Base-by-base conservation (phyloP, 2,888 invertebrate genomes). In the Oegoconia quadripuncta region DNA sequence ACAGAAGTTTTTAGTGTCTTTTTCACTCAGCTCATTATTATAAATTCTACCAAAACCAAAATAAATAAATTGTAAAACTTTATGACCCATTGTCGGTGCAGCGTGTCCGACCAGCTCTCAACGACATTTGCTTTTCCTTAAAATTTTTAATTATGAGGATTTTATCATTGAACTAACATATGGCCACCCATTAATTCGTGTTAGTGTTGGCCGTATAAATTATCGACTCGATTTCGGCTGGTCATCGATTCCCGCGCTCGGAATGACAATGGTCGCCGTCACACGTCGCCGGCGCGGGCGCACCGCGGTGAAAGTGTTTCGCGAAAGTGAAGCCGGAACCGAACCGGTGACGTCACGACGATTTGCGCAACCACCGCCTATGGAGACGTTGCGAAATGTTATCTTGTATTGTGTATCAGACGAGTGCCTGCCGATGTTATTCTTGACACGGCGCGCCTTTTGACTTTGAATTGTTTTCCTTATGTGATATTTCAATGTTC, bases 251-350 rank as follows among this genome's bases (percentile, higher is more conserved):
- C 42, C 56, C 54, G 54, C 60, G 54, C 43, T 39, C 41, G 39
- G 68, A 71, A 69, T 74, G 59, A 68, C 72, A 74, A 74, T 68
- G 63, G 52, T 20, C 12, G 8, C 35, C 11, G 34, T 20, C 44
- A 41, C 43, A 43, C 60, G 53, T 46, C 53, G 63, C 56, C 65
- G 65, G 69, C 61, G 53, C 52, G 50, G 17, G 37, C 34, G 46
- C 37, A 34, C 37, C 46, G 59, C 56, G 45, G 86, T 77, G 87
- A 87, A 86, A 86, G 86, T 87, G 80, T 74, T 73, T 73, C 67
- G 83, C 81, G 88, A 87, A 86, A 88, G 88, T 78, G 82, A 86
- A 84, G 74, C 82, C 86, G 84, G 83, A 83, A 84, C 75, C 69
- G 64, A 64, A 54, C 58, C 56, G 60, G 54, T 86, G 80, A 83